Conservation (phyloP, 2,113 vertebrate genomes). For the Cyprinus carpio region DNA sequence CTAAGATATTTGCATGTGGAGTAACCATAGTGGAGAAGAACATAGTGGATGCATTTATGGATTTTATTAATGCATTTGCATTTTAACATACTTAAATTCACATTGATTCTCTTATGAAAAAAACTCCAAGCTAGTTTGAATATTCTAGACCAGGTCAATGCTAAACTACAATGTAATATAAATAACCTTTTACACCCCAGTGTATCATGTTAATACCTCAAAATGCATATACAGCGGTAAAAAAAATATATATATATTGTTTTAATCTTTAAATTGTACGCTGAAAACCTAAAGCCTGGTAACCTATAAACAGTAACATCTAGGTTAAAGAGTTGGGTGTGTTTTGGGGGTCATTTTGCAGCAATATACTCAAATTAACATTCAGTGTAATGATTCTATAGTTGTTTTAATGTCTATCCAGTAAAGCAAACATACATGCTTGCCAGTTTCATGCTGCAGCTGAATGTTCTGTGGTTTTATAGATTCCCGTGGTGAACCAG, state of each 20-base stretch:
- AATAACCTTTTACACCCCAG: neutral
- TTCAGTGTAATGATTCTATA: neutral
- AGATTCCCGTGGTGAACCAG: slow-evolving; percentile 1
- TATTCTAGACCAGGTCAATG: too few species aligned
- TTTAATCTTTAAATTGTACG: too few species aligned
- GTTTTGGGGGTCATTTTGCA: neutral
- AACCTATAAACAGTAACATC: too few species aligned
- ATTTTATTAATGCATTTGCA: neutral
- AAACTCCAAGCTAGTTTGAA: neutral
- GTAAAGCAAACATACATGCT: neutral
- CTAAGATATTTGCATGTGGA: neutral
- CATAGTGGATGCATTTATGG: neutral
- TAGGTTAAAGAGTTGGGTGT: neutral
- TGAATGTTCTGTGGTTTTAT: slow-evolving; percentile 1
- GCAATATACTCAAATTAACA: neutral
- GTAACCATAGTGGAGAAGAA: neutral
- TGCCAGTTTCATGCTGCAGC: neutral
- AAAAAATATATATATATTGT: too few species aligned
- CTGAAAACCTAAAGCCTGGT: too few species aligned
- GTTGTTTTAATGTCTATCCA: neutral
- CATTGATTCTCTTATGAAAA: neutral
- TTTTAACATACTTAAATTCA: neutral
- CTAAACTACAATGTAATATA: too few species aligned
- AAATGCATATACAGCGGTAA: neutral
- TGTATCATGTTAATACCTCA: neutral